These are phyloP conservation scores for Ischnus inquisitorius DNA, from an alignment of 2,888 invertebrate species.

Conservation along the genomic window DNA sequence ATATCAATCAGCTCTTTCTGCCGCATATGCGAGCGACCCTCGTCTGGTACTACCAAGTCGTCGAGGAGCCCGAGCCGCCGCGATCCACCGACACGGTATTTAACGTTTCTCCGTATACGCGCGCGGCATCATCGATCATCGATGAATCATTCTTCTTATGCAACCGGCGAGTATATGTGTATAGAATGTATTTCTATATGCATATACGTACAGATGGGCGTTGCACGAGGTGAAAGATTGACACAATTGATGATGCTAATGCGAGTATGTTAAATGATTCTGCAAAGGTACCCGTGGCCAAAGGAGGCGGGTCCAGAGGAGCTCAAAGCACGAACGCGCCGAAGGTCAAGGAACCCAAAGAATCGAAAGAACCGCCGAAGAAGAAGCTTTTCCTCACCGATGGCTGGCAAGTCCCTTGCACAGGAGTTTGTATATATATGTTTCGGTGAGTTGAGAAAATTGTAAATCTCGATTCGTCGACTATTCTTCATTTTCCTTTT, in stretches of 20 bases:
- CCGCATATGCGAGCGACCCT: slow-evolving; percentile 94
- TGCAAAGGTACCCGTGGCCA: slow-evolving; percentile 73
- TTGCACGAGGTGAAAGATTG: slow-evolving; percentile 36
- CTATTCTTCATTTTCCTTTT: too few relatives aligned
- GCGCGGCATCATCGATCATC: slow-evolving; percentile 56
- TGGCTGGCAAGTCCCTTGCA: slow-evolving; percentile 93
- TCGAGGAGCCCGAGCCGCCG: slow-evolving; percentile 89
- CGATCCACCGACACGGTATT: slow-evolving; percentile 83
- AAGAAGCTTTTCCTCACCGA: slow-evolving; percentile 95
- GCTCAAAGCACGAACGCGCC: slow-evolving; percentile 78
- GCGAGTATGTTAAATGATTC: slow-evolving; percentile 34
- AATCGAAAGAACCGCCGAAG: slow-evolving; percentile 86
- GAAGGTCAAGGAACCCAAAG: slow-evolving; percentile 85
- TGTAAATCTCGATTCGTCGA: too few relatives aligned
- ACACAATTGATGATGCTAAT: slow-evolving; percentile 49
- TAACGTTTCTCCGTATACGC: neutral
- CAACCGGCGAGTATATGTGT: slow-evolving; percentile 24
- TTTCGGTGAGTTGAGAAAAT: slow-evolving; percentile 87
- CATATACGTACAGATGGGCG: slow-evolving; percentile 5
- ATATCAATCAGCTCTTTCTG: slow-evolving; percentile 94
- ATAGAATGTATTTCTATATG: neutral
- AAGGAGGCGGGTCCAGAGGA: slow-evolving; percentile 75
- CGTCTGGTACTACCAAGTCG: slow-evolving; percentile 96
- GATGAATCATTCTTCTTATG: slow-evolving; percentile 46
- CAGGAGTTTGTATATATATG: slow-evolving; percentile 94